Conservation (phyloP, 2,888 invertebrate species). For the Noctua fimbriata region DNA sequence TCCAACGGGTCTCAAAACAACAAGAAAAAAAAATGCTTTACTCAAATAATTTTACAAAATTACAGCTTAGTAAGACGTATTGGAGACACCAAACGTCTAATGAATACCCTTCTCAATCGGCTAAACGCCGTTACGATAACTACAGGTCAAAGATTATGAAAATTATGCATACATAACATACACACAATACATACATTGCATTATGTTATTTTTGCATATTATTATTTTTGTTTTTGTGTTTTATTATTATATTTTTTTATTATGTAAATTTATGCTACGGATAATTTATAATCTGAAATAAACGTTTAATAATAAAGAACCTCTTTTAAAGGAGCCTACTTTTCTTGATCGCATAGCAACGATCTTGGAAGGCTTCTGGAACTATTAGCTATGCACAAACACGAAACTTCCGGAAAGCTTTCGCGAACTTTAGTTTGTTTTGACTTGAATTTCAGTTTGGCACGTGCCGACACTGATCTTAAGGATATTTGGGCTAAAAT, state of each 20-base stretch:
- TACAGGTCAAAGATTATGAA: too few relatives aligned
- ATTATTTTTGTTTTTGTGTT: too few relatives aligned
- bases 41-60: not conserved
- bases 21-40: too few relatives aligned
- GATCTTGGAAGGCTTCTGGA: not conserved
- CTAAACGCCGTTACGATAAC: too few relatives aligned
- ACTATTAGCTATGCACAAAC: constrained; percentile 38
- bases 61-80: not conserved
- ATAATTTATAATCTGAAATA: too few relatives aligned
- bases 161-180: too few relatives aligned
- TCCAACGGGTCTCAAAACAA: not conserved
- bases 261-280: too few relatives aligned
- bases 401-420: constrained; percentile 26
- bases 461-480: constrained; percentile 11
- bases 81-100: not conserved
- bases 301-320: too few relatives aligned
- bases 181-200: too few relatives aligned
- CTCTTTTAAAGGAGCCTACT: not conserved
- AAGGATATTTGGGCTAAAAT: not conserved
- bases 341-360: not conserved
- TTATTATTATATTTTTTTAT: too few relatives aligned
- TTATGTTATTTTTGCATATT: too few relatives aligned
- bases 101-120: too few relatives aligned
- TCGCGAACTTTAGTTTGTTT: constrained; percentile 18
- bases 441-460: constrained; percentile 10